Base-by-base conservation (phyloP, 2,797 vertebrate species). In the Ctenochaetus hawaiiensis region DNA sequence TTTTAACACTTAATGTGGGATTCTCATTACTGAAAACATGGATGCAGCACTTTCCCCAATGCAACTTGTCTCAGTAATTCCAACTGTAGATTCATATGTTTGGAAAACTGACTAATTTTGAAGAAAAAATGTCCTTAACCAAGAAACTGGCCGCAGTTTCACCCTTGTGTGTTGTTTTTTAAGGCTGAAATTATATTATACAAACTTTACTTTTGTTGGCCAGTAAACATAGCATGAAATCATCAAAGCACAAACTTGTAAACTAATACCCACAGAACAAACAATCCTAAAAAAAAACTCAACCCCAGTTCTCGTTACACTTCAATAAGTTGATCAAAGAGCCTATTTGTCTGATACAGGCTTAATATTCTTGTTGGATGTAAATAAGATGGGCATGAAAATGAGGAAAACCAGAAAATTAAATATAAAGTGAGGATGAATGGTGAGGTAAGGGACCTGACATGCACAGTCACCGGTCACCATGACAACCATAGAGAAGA, bases 401-500 rank as follows among this genome's bases (percentile, higher is more conserved):
- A 71, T 47, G 2, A 61, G 17, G 23, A n/a, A 74, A 67, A 68
- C 58, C 4, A 18, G 8, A 48, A 44, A 43, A 58, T 45, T 53
- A 5, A 43, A 72, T 45, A 7, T 18, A 58, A 6, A 53, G 52
- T 48, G 43, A 52, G 61, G 48, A 37, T 52, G 61, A 77, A 48
- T 53, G 34, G 9, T 16, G 62, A 82, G 39, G 61, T 49, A 44
- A 71, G 53, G 45, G 53, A 74, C 16, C 45, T 48, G 62, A 58
- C 63, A 71, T 73, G 61, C 52, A 58, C 65, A 72, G 74, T 81
- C 65, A 72, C 58, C 4, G 3, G 81, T 91, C 77, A 80, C 89
- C 78, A 85, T 90, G 81, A 87, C 70, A 87, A 87, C 85, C 67
- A 63, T 17, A 41, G 64, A 65, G 76, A 23, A 45, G 48, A 72